Conservation (phyloP, 2,113 vertebrate species). For the Thomomys bottae region DNA sequence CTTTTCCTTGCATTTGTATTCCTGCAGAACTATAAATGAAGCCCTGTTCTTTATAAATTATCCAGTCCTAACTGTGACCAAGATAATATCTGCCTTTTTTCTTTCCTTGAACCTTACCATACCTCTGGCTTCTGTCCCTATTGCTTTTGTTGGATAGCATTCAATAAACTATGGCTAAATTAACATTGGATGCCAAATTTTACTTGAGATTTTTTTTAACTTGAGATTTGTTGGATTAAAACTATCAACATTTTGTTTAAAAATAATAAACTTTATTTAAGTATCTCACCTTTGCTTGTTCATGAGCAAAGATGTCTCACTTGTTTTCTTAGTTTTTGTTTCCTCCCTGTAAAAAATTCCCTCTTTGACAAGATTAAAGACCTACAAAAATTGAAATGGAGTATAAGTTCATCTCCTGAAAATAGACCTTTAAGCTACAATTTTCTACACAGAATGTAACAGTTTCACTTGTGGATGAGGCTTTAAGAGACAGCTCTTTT, state of each 20-base stretch:
- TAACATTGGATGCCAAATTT: slow-evolving; percentile 13
- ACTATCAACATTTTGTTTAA: not conserved
- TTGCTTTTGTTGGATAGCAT: not conserved
- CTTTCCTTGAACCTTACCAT: not conserved
- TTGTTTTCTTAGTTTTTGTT: not conserved
- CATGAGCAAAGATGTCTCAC: not conserved
- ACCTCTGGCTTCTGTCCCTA: not conserved
- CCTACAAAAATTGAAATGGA: not conserved
- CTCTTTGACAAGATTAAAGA: not conserved
- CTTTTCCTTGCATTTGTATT: too few species aligned
- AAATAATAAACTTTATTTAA: not conserved
- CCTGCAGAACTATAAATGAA: not conserved
- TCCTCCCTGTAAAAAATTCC: not conserved
- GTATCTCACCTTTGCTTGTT: not conserved
- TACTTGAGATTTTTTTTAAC: not conserved
- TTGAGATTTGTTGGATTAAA: not conserved
- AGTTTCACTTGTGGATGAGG: not conserved
- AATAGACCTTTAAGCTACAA: not conserved
- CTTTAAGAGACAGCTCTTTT: not conserved
- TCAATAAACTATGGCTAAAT: not conserved
- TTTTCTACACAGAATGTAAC: not conserved
- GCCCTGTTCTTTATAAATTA: not conserved
- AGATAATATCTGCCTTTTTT: too few species aligned
- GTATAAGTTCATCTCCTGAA: slow-evolving; percentile 11
- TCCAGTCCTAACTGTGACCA: not conserved